Conservation (phyloP, 2,888 invertebrate genomes). For the Erebia palarica region DNA sequence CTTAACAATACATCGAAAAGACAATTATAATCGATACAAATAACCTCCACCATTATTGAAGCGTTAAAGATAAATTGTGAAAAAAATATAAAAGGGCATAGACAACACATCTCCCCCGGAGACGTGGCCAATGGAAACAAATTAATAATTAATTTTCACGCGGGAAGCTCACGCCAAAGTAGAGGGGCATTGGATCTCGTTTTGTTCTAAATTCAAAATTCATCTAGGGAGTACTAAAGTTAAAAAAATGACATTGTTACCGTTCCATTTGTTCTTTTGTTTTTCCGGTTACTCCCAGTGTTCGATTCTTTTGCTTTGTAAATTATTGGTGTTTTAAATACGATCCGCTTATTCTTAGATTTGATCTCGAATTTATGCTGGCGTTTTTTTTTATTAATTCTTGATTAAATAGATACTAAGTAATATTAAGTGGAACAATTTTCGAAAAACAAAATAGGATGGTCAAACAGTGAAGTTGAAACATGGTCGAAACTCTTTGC, state of each 20-base stretch:
- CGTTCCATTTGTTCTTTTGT: conserved; percentile 48
- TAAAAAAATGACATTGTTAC: conserved; percentile 60
- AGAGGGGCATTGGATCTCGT: conserved; percentile 67
- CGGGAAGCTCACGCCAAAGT: conserved; percentile 62
- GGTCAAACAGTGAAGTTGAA: no score
- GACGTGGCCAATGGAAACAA: conserved; percentile 69
- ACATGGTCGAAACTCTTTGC: neutral
- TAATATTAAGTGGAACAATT: neutral
- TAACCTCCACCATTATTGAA: conserved; percentile 64
- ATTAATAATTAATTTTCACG: conserved; percentile 79
- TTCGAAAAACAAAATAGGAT: no score
- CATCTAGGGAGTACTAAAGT: conserved; percentile 66
- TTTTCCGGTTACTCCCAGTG: conserved; percentile 35
- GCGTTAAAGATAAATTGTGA: conserved; percentile 62
- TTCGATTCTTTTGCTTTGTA: conserved; percentile 37
- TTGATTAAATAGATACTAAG: no score
- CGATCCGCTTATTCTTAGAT: no score
- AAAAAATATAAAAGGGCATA: conserved; percentile 55
- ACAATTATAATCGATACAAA: conserved; percentile 63
- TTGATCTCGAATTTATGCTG: no score
- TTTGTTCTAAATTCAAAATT: conserved; percentile 74
- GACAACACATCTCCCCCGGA: conserved; percentile 61
- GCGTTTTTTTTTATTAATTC: no score
- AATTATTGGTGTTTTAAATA: no score
- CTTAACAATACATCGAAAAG: conserved; percentile 39